These are phyloP conservation scores for Odontocerum albicorne DNA, from an alignment of 2,888 invertebrate genomes.

Conservation along the genomic window DNA sequence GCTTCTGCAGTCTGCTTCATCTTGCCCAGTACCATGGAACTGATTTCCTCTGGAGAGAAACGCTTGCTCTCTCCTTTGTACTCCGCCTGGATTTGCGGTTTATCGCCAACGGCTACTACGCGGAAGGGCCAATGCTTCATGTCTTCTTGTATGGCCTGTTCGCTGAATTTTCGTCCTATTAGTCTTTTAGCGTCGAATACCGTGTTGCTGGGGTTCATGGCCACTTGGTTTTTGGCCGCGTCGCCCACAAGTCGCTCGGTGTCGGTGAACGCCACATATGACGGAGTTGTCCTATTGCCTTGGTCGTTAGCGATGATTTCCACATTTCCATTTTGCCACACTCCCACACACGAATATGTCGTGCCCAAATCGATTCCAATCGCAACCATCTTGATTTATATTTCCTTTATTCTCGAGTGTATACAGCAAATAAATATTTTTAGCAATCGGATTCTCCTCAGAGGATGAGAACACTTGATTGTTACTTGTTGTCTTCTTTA, in stretches of 20 bases:
- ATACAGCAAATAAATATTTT: too few relatives aligned
- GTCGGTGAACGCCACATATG: slow-evolving; percentile 86
- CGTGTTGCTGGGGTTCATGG: slow-evolving; percentile 74
- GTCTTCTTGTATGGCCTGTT: slow-evolving; percentile 74
- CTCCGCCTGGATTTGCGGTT: slow-evolving; percentile 69
- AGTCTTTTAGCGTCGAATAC: slow-evolving; percentile 74
- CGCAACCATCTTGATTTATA: slow-evolving; percentile 44
- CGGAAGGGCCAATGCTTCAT: slow-evolving; percentile 85
- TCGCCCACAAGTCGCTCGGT: slow-evolving; percentile 83
- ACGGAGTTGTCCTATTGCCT: slow-evolving; percentile 85
- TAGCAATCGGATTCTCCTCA: too few relatives aligned
- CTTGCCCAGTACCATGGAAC: slow-evolving; percentile 66
- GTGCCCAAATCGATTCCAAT: slow-evolving; percentile 86
- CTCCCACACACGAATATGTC: slow-evolving; percentile 84
- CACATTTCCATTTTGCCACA: slow-evolving; percentile 81
- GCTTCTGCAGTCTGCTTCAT: slow-evolving; percentile 73
- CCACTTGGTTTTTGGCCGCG: slow-evolving; percentile 84
- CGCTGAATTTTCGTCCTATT: slow-evolving; percentile 78
- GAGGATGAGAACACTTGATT: too few relatives aligned
- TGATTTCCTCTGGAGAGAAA: slow-evolving; percentile 71
- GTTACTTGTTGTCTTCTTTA: neutral
- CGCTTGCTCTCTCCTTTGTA: slow-evolving; percentile 65
- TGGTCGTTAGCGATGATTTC: slow-evolving; percentile 88
- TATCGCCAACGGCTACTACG: slow-evolving; percentile 62
- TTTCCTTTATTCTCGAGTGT: too few relatives aligned